Base-by-base conservation (phyloP, 1,140 invertebrate genomes). In the Pteromalus puparum region DNA sequence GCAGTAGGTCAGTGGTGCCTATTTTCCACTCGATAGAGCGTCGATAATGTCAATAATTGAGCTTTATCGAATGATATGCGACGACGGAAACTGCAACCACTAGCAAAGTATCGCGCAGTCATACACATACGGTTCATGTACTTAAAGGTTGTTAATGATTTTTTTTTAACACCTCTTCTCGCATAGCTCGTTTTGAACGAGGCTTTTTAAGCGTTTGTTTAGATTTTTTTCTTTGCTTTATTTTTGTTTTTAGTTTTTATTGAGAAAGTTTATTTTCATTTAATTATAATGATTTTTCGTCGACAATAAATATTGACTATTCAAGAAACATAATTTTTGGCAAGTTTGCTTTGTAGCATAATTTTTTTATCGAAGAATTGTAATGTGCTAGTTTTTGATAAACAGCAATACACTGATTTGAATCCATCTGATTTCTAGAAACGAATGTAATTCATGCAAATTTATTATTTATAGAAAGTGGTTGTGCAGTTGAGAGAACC, bases 101-200 rank as follows among this genome's bases (percentile, higher is more conserved):
- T 67, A 12, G 21, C 65, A n/a, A 10, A 24, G 65, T 67, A n/a
- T 67, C 65, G 65, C 30, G 15, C 15, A 75, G 30, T 75, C 73
- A 75, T 28, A 75, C 10, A 61, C 21, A 61, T 5, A 81, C 6
- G 34, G 46, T 53, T 74, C n/a, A 73, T 34, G 82, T 79, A 84
- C 82, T 84, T 84, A 84, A 79, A 38, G 12, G 12, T 70, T 72
- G 42, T 78, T 61, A 67, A 78, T 76, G 46, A 82, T 6, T 83
- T 70, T 78, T 61, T 73, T 79, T 74, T 73, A 24, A 61, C 30
- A 72, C 24, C 65, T 53, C 26, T 18, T 67, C 61, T n/a, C 61
- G 21, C 21, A 21, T 65, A 21, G 61, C 61, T 18, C 61, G 61
- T 65, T 65, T 3, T 21, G 61, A 65, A 65, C n/a, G 61, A 21